These are phyloP conservation scores for Melanaphis sacchari DNA, from an alignment of 1,140 invertebrate genomes.

Conservation along the genomic window DNA sequence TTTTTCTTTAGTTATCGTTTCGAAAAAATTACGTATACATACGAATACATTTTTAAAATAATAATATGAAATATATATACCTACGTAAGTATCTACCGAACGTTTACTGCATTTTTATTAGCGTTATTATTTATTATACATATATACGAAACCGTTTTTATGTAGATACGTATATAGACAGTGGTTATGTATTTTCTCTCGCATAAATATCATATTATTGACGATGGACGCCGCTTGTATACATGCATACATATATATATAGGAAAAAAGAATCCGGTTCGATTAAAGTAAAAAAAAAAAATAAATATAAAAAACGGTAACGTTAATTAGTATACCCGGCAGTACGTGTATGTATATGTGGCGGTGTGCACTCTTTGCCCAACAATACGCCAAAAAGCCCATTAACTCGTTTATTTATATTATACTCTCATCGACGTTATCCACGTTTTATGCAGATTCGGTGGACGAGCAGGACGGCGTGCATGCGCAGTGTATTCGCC, in stretches of 20 bases:
- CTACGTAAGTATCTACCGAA: neutral
- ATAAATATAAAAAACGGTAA: neutral
- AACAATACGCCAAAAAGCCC: conserved; percentile 25
- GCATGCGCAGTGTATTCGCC: neutral
- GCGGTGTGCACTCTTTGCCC: neutral
- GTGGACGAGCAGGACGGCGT: neutral
- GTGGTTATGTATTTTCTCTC: conserved; percentile 1
- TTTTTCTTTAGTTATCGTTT: neutral
- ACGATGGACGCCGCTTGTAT: neutral
- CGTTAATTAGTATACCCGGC: conserved; percentile 25
- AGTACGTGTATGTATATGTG: neutral
- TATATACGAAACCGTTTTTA: neutral
- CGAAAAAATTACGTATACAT: neutral
- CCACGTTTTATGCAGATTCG: conserved; percentile 24
- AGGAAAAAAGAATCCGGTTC: conserved; percentile 39
- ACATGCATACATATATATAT: neutral
- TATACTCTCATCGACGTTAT: conserved; percentile 13
- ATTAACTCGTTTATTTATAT: conserved; percentile 17
- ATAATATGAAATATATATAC: neutral
- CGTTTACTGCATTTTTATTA: conserved; percentile 38
- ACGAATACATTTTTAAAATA: neutral
- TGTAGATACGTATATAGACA: neutral
- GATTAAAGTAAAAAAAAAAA: conserved; percentile 10
- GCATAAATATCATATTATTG: neutral
- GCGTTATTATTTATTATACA: conserved; percentile 17